Conservation (phyloP, 1,140 invertebrate genomes). For the Trichoplusia ni region DNA sequence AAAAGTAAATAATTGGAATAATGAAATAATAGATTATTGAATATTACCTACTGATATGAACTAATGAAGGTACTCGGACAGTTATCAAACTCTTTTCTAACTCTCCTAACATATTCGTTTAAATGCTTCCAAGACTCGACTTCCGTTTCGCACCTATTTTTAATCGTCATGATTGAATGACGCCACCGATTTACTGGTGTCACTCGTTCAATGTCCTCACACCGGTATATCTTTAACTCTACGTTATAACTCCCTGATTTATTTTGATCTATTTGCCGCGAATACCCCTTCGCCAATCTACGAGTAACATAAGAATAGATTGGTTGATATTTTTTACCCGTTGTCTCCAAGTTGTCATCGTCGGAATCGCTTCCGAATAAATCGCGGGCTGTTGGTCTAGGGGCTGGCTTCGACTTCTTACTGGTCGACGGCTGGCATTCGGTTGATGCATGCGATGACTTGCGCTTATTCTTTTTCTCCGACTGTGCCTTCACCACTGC, state of each 20-base stretch:
- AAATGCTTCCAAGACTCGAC: neutral
- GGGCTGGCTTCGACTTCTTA: neutral
- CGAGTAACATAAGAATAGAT: neutral
- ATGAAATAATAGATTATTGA: neutral
- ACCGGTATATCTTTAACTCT: neutral
- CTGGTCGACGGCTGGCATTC: slow-evolving; percentile 3
- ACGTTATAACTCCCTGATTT: neutral
- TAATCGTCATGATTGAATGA: neutral
- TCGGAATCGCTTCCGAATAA: neutral
- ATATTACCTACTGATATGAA: neutral
- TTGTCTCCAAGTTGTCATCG: neutral
- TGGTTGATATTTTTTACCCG: neutral
- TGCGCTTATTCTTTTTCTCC: slow-evolving; percentile 1
- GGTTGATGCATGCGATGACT: neutral
- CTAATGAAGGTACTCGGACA: neutral
- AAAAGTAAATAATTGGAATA: too few relatives aligned
- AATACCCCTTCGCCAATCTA: neutral
- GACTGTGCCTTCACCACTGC: neutral
- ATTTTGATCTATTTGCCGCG: neutral
- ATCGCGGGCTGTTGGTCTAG: neutral
- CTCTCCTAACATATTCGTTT: neutral
- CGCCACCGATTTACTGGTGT: neutral
- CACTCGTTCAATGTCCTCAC: neutral
- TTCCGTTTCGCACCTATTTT: neutral
- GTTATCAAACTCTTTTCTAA: neutral